phyloP scores from a whole-genome alignment of 2,888 invertebrate genomes.

The Leucophenga montana region DNA sequence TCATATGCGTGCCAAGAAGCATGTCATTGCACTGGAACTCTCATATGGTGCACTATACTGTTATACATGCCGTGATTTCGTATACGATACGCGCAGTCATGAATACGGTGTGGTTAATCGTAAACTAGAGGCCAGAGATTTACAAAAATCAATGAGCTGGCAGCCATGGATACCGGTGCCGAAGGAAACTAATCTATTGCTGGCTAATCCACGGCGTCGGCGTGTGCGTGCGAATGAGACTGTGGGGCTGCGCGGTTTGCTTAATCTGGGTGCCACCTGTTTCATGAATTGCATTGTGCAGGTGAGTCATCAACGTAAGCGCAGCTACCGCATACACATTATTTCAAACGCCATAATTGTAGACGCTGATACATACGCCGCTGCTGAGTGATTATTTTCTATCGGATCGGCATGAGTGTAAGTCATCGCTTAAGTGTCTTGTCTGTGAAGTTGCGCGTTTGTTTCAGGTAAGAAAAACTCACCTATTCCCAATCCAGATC shows the following conservation, averaged over 20 bases:
- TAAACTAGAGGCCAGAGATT: conserved; percentile 76
- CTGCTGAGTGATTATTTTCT: conserved; percentile 95
- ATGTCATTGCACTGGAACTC: conserved; percentile 89
- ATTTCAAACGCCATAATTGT: conserved; percentile 48
- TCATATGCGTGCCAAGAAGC: conserved; percentile 87
- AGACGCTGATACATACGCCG: conserved; percentile 95
- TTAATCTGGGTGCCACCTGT: conserved; percentile 97
- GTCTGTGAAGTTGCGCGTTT: conserved; percentile 96
- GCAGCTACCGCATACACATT: neutral
- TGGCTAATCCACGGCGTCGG: conserved; percentile 84
- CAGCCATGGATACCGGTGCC: conserved; percentile 86
- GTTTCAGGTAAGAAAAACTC: conserved; percentile 83
- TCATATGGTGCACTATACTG: conserved; percentile 92
- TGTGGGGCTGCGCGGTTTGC: conserved; percentile 91
- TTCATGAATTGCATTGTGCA: conserved; percentile 99
- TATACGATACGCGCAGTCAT: conserved; percentile 85
- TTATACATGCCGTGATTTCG: conserved; percentile 91
- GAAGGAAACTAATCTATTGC: conserved; percentile 83
- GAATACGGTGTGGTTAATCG: conserved; percentile 76
- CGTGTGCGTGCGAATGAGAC: conserved; percentile 87
- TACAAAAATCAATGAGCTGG: conserved; percentile 78
- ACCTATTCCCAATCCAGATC: neutral
- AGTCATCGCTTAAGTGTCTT: conserved; percentile 84
- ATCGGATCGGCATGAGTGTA: conserved; percentile 92
- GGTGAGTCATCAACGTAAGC: conserved; percentile 67